Percentiles rank a stretch among this genome's conserved stretches.
These are phyloP conservation scores for Erithacus rubecula DNA, from an alignment of 2,797 vertebrate species.

Conservation along the genomic window DNA sequence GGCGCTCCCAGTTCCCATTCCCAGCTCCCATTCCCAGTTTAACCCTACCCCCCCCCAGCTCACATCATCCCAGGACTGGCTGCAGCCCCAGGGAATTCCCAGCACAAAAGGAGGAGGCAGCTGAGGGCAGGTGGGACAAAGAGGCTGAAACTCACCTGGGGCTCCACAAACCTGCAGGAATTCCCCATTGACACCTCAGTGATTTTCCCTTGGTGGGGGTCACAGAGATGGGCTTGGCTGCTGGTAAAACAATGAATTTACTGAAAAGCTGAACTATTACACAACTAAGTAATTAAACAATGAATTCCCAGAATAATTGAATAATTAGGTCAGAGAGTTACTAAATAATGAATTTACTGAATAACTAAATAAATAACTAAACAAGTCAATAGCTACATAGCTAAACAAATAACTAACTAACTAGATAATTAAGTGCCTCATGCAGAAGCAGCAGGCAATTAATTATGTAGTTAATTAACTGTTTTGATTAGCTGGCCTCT, in stretches of 20 bases:
- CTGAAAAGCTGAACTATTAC: neutral
- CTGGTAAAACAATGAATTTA: neutral
- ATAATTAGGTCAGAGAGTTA: neutral
- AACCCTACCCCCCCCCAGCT: rapidly evolving
- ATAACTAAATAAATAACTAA: neutral
- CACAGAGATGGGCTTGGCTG: neutral
- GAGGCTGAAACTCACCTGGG: neutral
- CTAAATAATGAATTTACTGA: neutral
- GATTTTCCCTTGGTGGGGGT: neutral
- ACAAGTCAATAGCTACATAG: neutral
- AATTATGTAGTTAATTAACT: neutral
- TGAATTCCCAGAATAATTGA: neutral
- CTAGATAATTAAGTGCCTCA: neutral
- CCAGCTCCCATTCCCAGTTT: too few species aligned
- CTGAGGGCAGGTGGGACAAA: neutral
- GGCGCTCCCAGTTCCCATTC: neutral
- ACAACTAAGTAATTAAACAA: neutral
- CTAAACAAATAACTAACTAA: neutral
- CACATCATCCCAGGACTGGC: neutral
- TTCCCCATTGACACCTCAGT: neutral
- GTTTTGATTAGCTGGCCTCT: neutral
- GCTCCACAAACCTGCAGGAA: neutral
- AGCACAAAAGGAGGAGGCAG: too few species aligned
- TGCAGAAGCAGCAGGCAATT: neutral
- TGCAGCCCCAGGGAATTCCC: neutral